phyloP scores from a whole-genome alignment of 2,888 invertebrate genomes.

The Seira sanloemensis region DNA sequence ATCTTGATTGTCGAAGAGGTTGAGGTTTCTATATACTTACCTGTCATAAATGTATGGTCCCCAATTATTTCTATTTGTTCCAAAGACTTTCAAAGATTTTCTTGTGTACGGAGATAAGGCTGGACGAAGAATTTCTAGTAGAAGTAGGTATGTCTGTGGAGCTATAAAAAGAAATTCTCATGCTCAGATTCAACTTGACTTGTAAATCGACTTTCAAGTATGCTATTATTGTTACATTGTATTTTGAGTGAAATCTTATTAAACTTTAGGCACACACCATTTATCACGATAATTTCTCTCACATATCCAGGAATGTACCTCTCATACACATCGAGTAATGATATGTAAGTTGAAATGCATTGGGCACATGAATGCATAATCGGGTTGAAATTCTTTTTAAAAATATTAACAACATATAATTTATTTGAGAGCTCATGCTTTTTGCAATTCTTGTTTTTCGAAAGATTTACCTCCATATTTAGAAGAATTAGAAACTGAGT shows the following conservation, averaged over 20 bases:
- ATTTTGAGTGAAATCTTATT: no score
- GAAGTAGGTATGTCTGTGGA: background rate
- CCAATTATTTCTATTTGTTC: slow-evolving; percentile 13
- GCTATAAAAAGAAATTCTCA: background rate
- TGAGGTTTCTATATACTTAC: no score
- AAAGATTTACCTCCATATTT: slow-evolving; percentile 14
- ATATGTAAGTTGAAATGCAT: background rate
- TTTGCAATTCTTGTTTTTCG: background rate
- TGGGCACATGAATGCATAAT: background rate
- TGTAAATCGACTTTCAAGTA: no score
- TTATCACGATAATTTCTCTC: slow-evolving; percentile 1
- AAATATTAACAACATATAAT: no score
- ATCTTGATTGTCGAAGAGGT: background rate
- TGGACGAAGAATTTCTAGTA: slow-evolving; percentile 24
- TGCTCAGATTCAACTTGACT: no score
- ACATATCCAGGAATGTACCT: slow-evolving; percentile 4
- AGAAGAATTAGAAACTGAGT: background rate
- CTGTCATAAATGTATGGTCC: background rate
- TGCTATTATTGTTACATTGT: no score
- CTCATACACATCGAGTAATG: slow-evolving; percentile 10
- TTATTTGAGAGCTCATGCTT: no score
- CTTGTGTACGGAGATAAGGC: background rate
- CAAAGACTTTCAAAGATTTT: slow-evolving; percentile 14
- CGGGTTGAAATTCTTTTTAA: background rate
- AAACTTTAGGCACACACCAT: background rate